Base-by-base conservation (phyloP, 2,888 invertebrate species). In the Tenthredo notha region DNA sequence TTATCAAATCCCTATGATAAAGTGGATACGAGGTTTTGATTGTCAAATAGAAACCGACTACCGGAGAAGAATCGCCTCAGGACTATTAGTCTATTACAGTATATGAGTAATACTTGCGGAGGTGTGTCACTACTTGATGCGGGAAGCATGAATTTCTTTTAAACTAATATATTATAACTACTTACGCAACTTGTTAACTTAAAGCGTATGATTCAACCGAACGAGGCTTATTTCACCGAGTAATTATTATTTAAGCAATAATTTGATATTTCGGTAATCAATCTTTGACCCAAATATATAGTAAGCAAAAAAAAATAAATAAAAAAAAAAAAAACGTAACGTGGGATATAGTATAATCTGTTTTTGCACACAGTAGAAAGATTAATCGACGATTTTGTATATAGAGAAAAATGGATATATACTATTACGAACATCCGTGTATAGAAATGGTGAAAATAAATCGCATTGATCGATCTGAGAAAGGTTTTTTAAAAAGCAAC, bases 111-210 rank as follows among this genome's bases (percentile, higher is more conserved):
- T 61, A 61, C 37, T 61, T 61, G 25, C 37, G 40, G 65, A 80
- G 61, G 61, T 61, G 80, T 80, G 61, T 80, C 80, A 80, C 40
- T 61, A 29, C 72, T 74, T 74, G 21, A 74, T 5, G 43, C 80
- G 80, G 61, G 65, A 61, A 80, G 80, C 61, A n/a, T n/a, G n/a
- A 80, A 33, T 58, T 61, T 40, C 61, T 80, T 61, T 12, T 10
- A 15, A 75, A 21, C 75, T 47, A 18, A n/a, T 75, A 75, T 47
- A 75, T 75, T 25, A 75, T 47, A 43, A 40, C 15, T n/a, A n/a
- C 54, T 54, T 77, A 80, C 61, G 37, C n/a, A 61, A 80, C 40
- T 25, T 61, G 12, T 21, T 21, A 21, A 37, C 9, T 37, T n/a
- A 40, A 72, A 21, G 40, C 25, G 72, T 37, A 47, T 65, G 61